Percentiles rank a stretch among this genome's conserved stretches.
Evolutionary conservation across 2,797 vertebrate species (phyloP).

Genomic region (Tokudaia muenninki): DNA sequence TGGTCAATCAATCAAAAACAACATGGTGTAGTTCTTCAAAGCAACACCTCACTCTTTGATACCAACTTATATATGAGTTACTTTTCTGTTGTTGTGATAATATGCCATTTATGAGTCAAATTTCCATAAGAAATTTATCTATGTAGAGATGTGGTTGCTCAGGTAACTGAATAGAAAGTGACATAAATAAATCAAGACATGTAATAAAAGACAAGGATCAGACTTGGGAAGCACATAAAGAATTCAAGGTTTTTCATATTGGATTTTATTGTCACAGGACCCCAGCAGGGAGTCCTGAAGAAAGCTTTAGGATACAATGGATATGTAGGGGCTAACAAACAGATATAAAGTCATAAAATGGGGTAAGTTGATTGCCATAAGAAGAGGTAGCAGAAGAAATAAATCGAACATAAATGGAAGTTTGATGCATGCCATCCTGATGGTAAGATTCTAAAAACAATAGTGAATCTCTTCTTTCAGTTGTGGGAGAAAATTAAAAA

Average conservation of each 20-base stretch:
- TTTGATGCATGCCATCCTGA: not conserved
- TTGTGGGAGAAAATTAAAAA: not conserved
- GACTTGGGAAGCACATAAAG: not conserved
- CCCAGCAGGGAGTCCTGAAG: not conserved
- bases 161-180: not conserved
- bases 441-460: not conserved
- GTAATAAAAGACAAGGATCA: not conserved
- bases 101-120: not conserved
- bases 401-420: not conserved
- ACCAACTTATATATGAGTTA: too few species aligned
- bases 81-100: not conserved
- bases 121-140: not conserved
- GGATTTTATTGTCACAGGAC: not conserved
- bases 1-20: not conserved
- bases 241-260: not conserved
- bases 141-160: not conserved
- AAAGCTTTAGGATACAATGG: not conserved
- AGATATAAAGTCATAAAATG: not conserved
- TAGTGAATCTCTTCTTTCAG: not conserved
- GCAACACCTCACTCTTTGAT: not conserved
- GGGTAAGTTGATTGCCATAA: not conserved
- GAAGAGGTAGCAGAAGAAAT: not conserved
- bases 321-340: not conserved
- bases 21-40: not conserved
- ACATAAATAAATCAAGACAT: not conserved